phyloP scores from a whole-genome alignment of 2,113 vertebrate genomes.

The Alligator mississippiensis region DNA sequence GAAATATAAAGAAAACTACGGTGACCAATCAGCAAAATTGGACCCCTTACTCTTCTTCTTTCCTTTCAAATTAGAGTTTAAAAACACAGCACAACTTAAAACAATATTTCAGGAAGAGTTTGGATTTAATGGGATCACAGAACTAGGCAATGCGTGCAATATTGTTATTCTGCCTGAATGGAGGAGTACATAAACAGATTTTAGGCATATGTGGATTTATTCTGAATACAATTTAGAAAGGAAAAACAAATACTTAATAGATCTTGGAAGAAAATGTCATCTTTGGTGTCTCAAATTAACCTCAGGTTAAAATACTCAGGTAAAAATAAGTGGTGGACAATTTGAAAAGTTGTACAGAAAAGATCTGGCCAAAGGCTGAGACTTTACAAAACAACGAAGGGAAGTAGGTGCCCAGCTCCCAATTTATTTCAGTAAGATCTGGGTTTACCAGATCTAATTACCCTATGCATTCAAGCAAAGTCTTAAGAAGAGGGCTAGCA shows the following conservation, averaged over 20 bases:
- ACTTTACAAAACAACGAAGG: neutral
- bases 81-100: neutral
- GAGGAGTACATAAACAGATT: no score
- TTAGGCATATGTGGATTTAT: no score
- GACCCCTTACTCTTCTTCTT: accelerated
- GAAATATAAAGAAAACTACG: neutral
- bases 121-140: neutral
- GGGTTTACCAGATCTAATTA: neutral
- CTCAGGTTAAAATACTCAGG: neutral
- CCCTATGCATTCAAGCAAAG: neutral
- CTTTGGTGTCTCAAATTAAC: neutral
- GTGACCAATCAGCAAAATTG: neutral
- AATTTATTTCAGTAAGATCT: neutral
- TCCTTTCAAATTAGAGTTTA: neutral
- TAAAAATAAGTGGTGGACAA: neutral
- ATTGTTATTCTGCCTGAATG: neutral
- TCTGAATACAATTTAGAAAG: neutral
- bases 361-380: neutral
- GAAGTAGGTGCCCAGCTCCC: neutral
- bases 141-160: neutral
- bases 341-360: neutral
- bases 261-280: neutral
- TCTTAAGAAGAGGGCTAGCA: neutral
- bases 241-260: neutral
- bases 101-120: neutral